These are phyloP conservation scores for Notechis scutatus DNA, from an alignment of 2,113 vertebrate species.

Conservation along the genomic window DNA sequence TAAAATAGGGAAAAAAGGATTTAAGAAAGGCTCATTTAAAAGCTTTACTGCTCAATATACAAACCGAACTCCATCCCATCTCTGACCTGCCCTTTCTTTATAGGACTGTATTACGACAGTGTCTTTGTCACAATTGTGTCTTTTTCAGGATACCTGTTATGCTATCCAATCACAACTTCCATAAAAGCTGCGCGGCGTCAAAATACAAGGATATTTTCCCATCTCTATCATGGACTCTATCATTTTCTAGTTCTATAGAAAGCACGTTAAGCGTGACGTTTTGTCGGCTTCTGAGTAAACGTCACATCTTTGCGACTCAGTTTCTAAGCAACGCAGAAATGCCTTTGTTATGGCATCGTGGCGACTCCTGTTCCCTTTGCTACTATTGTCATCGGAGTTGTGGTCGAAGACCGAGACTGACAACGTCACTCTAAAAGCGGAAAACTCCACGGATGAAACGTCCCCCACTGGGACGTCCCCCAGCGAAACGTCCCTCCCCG, in stretches of 20 bases:
- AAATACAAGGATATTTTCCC: not conserved
- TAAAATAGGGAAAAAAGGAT: not conserved
- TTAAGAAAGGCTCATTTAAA: not conserved
- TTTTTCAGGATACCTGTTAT: not conserved
- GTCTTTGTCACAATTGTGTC: not conserved
- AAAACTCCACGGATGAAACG: not conserved
- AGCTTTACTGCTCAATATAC: not conserved
- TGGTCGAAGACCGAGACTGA: not conserved
- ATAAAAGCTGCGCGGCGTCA: not conserved
- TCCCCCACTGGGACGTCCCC: not conserved
- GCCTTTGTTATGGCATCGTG: not conserved
- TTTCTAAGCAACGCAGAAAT: slow-evolving; percentile 15
- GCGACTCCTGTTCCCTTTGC: not conserved
- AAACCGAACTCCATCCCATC: not conserved
- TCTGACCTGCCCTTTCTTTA: not conserved
- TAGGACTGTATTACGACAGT: not conserved
- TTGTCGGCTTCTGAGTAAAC: not conserved
- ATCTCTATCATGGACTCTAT: not conserved
- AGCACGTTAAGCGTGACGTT: not conserved
- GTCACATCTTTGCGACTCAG: not conserved
- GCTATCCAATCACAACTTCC: not conserved
- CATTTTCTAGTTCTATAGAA: not conserved
- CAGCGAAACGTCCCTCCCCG: not conserved
- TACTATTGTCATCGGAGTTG: not conserved
- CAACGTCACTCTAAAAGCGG: not conserved